Evolutionary conservation across 1,140 invertebrate species (phyloP), one percentile per base, ranked within the genome.

Genomic region (Octopus bimaculoides): DNA sequence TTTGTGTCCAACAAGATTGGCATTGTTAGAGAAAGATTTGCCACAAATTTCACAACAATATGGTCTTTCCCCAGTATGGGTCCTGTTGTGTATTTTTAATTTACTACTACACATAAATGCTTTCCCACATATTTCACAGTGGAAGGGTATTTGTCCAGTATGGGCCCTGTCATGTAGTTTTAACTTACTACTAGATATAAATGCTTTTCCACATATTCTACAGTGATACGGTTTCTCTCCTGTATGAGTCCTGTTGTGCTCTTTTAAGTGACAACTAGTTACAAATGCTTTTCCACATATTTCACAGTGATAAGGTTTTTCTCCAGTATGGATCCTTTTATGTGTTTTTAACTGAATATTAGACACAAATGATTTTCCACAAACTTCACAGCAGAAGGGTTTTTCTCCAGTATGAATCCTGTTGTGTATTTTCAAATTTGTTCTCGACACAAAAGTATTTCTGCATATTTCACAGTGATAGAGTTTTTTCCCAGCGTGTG

Each of bases 401-500:
- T 14, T 83, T 10, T 82, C 82, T n/a, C 81, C 83, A 8, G 79
- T 83, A 86, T 98, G 96, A 0, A 95, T 97, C 87, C 96, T 96
- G 93, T 97, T 94, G 88, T 97, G 96, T 41, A 41, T 41, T 41
- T 41, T 41, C 26, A 41, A 41, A 41, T 41, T 41, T 2, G 26
- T 41, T 1, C 26, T 41, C 26, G 26, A 41, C 26, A 41, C 26
- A 41, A 41, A 41, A 41, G 26, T 41, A 41, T 41, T 41, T 41
- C 26, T 0, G 26, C 26, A 41, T 0, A 41, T 41, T 41, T 41
- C 26, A 2, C 26, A 41, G 26, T 41, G 26, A 41, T 41, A 2
- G 26, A 41, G 26, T 41, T 41, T 41, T 41, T 41, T 41, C 26
- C 26, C 26, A 41, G 26, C 26, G 26, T 41, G 26, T 41, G 26